Conservation (phyloP, 1,140 invertebrate genomes). For the Pseudomyrmex gracilis region DNA sequence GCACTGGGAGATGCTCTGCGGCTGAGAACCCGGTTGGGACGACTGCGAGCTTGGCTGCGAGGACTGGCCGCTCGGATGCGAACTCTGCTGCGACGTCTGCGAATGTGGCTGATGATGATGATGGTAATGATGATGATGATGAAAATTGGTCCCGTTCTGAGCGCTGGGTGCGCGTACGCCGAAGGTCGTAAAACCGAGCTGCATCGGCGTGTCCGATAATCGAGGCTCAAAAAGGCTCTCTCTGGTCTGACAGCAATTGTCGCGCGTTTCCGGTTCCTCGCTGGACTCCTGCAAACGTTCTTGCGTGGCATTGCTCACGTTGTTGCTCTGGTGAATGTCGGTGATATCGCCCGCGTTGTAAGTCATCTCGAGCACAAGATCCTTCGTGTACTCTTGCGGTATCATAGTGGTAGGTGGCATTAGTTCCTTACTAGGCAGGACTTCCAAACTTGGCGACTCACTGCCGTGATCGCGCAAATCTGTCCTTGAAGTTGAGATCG, state of each 20-base stretch:
- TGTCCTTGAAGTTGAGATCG: slow-evolving; percentile 76
- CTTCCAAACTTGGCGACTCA: slow-evolving; percentile 80
- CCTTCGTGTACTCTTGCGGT: slow-evolving; percentile 77
- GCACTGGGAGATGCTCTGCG: slow-evolving; percentile 71
- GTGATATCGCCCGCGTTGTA: slow-evolving; percentile 80
- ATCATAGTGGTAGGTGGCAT: slow-evolving; percentile 76
- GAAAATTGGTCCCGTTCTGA: slow-evolving; percentile 75
- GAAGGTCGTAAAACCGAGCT: slow-evolving; percentile 79
- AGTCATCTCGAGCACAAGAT: slow-evolving; percentile 75
- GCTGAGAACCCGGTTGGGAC: slow-evolving; percentile 50
- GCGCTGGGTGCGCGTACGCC: slow-evolving; percentile 74
- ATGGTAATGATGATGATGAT: slow-evolving; percentile 67
- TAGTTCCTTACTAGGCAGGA: slow-evolving; percentile 79
- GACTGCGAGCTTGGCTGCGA: slow-evolving; percentile 60
- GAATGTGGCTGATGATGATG: slow-evolving; percentile 69
- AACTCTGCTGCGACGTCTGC: slow-evolving; percentile 67
- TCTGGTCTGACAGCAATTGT: slow-evolving; percentile 92
- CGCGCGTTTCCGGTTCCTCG: slow-evolving; percentile 89
- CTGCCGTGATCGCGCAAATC: slow-evolving; percentile 77
- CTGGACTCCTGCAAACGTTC: slow-evolving; percentile 85
- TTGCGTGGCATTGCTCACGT: slow-evolving; percentile 84
- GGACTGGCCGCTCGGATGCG: slow-evolving; percentile 64
- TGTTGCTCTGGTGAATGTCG: slow-evolving; percentile 85
- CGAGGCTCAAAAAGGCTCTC: slow-evolving; percentile 90
- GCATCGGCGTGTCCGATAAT: slow-evolving; percentile 65